Conservation (phyloP, 2,113 vertebrate genomes). For the Gymnogyps californianus region DNA sequence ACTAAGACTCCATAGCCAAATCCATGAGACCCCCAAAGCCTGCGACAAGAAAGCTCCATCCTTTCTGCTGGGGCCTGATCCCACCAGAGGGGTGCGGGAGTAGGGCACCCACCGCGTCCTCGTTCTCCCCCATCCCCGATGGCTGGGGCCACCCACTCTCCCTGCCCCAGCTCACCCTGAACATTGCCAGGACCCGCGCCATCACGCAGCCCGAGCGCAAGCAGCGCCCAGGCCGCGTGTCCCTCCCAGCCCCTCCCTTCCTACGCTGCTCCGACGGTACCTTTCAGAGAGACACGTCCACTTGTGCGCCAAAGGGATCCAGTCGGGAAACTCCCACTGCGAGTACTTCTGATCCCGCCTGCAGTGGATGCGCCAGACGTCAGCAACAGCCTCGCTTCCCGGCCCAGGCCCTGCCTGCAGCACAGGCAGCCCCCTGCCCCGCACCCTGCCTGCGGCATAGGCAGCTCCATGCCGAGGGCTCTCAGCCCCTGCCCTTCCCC, state of each 20-base stretch:
- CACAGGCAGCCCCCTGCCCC: not conserved
- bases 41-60: not conserved
- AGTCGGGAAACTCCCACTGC: conserved; percentile 87
- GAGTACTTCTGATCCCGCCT: conserved; percentile 83
- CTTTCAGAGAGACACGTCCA: conserved; percentile 82
- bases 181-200: not conserved
- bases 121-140: rapidly evolving
- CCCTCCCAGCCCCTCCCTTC: not conserved
- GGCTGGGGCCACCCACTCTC: not conserved
- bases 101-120: rapidly evolving
- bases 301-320: conserved; percentile 79
- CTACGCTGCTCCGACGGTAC: not conserved
- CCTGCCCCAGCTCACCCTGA: not conserved
- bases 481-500: not conserved
- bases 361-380: not conserved
- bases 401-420: rapidly evolving
- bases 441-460: too few species aligned
- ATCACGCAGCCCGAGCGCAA: rapidly evolving
- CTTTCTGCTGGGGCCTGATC: too few species aligned
- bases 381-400: rapidly evolving
- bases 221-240: rapidly evolving
- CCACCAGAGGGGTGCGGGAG: not conserved
- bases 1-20: not conserved
- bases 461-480: not conserved
- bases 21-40: not conserved